A percentile compares a stretch with the other conserved stretches of the same genome.
Evolutionary conservation across 2,797 vertebrate genomes (phyloP).

Genomic region (Sebastes iracundus): DNA sequence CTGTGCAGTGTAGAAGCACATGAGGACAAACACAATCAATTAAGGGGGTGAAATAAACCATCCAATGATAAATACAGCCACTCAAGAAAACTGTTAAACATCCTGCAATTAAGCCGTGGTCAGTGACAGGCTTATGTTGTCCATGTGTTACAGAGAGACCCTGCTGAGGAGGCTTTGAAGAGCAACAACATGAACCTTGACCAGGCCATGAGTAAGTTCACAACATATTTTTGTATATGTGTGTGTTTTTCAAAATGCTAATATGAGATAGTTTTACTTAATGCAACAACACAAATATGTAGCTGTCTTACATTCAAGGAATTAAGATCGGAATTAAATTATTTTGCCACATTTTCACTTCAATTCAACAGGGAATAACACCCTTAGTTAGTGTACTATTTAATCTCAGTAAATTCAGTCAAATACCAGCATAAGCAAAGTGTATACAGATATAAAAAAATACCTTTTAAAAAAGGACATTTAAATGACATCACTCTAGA

Average conservation of each 20-base stretch:
- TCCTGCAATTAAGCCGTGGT: neutral
- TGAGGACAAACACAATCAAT: neutral
- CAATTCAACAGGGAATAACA: neutral
- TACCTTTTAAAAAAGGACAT: neutral
- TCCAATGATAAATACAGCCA: neutral
- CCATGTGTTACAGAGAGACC: conserved; percentile 90
- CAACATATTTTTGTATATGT: neutral
- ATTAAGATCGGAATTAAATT: neutral
- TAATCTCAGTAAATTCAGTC: neutral
- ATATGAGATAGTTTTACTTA: neutral
- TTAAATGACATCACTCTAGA: neutral
- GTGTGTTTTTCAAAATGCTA: neutral
- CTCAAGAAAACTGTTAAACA: neutral
- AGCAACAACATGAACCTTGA: conserved; percentile 99
- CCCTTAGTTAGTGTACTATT: neutral
- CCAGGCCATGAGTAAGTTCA: conserved; percentile 98
- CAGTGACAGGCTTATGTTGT: neutral
- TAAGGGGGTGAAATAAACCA: neutral
- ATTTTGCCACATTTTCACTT: neutral
- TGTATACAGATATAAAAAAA: neutral
- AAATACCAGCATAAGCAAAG: neutral
- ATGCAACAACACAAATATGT: neutral
- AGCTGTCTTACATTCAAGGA: neutral
- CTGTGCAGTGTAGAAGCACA: neutral
- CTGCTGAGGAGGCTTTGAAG: conserved; percentile 98